Evolutionary conservation across 2,113 vertebrate genomes (phyloP), one percentile per base, ranked within the genome.

Genomic region (Erinaceus europaeus): DNA sequence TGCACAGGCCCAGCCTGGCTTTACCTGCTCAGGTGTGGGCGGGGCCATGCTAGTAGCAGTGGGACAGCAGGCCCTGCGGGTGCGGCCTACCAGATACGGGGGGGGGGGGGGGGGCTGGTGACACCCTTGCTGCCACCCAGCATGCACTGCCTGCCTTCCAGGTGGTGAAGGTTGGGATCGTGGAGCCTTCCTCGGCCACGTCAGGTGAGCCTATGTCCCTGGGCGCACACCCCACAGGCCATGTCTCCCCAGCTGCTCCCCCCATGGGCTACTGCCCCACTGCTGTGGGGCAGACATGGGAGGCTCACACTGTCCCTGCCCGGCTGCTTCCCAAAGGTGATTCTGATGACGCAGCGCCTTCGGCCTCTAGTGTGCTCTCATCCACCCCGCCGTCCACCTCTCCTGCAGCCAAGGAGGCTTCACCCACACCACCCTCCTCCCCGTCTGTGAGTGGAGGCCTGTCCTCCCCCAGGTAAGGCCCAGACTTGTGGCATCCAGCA

Each of bases 131-230:
- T 23, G 36, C 32, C 20, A 10, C n/a, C 53, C 9, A 55, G 53
- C 53, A 9, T 11, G 34, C 29, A 20, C 34, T 17, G n/a, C 62
- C n/a, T 50, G 52, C 80, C 64, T 91, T 96, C 27, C 94, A 99
- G 99, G 98, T 99, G 96, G 99, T 99, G 93, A 99, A 99, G 94
- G 99, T 99, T 65, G 99, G 99, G 84, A 98, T 99, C 50, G 98
- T 99, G 95, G 99, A 99, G 84, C 99, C 98, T 13, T 98, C 98
- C 8, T 99, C 98, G 9, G 97, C 98, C 83, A 97, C 98, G 0
- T 99, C 99, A 97, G 99, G 99, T 98, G 94, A 97, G 36, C 86
- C 34, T n/a, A n/a, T n/a, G n/a, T n/a, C n/a, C n/a, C n/a, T n/a
- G n/a, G n/a, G n/a, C n/a, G n/a, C n/a, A n/a, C n/a, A n/a, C n/a